phyloP scores from a whole-genome alignment of 1,140 invertebrate genomes.

The Drosophila nigromelanica region DNA sequence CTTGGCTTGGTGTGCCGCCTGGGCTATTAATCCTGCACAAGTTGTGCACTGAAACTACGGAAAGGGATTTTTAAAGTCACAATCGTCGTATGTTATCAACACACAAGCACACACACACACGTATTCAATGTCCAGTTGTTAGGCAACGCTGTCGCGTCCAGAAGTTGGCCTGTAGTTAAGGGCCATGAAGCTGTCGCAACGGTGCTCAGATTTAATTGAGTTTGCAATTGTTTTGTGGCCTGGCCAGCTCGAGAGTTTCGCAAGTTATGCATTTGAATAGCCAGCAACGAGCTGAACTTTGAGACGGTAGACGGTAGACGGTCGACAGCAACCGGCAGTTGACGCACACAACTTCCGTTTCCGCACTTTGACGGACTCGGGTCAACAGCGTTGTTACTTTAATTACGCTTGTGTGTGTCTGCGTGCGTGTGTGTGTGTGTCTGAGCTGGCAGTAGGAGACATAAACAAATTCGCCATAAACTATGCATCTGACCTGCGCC shows the following conservation, averaged over 20 bases:
- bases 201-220: conserved; percentile 80
- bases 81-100: conserved; percentile 80
- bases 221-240: conserved; percentile 78
- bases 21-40: conserved; percentile 80
- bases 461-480: conserved; percentile 36
- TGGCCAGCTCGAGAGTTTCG: conserved; percentile 33
- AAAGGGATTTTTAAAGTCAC: conserved; percentile 80
- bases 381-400: conserved; percentile 49
- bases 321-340: neutral
- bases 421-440: too few relatives aligned
- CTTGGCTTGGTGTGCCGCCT: conserved; percentile 70
- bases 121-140: conserved; percentile 13
- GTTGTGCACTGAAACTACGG: conserved; percentile 74
- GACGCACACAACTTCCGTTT: conserved; percentile 34
- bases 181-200: conserved; percentile 50
- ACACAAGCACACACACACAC: conserved; percentile 28
- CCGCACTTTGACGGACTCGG: conserved; percentile 31
- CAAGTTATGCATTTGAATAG: conserved; percentile 54
- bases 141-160: conserved; percentile 1
- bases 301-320: conserved; percentile 7
- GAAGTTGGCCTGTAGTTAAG: conserved; percentile 60
- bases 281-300: conserved; percentile 45
- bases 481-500: conserved; percentile 1
- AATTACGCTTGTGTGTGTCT: conserved; percentile 56
- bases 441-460: conserved; percentile 6